phyloP scores from a whole-genome alignment of 2,888 invertebrate species.

The Zaprionus lineosus region DNA sequence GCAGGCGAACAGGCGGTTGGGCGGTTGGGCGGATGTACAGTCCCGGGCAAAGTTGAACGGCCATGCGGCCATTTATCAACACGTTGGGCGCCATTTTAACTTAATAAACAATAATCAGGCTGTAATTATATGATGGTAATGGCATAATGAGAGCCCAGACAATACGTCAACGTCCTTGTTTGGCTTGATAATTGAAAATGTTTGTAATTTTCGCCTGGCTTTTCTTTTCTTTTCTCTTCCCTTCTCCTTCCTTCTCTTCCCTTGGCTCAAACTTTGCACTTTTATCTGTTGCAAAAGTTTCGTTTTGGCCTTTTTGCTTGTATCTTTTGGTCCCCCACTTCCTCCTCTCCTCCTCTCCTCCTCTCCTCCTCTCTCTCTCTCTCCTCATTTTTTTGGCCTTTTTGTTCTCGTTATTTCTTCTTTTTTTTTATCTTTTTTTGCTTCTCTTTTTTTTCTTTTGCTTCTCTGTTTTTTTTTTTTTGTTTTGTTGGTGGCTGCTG shows the following conservation, averaged over 20 bases:
- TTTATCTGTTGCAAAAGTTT: conserved; percentile 72
- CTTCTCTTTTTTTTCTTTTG: conserved; percentile 10
- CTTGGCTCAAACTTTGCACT: conserved; percentile 66
- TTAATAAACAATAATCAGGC: conserved; percentile 75
- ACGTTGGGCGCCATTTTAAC: conserved; percentile 55
- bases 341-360: conserved; percentile 6
- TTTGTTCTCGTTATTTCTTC: conserved; percentile 12
- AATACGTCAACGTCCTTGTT: conserved; percentile 66
- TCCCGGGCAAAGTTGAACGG: conserved; percentile 35
- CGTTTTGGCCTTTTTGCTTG: conserved; percentile 57
- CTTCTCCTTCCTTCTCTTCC: conserved; percentile 34
- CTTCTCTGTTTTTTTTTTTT: conserved; percentile 8
- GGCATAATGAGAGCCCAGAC: conserved; percentile 66
- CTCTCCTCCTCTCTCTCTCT: conserved; percentile 14
- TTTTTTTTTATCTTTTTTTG: too few species aligned
- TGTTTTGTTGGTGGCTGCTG: conserved; percentile 26
- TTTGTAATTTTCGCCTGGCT: conserved; percentile 67
- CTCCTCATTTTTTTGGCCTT: conserved; percentile 10
- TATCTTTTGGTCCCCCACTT: conserved; percentile 9
- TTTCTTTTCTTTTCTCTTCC: conserved; percentile 33
- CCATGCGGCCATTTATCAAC: conserved; percentile 63
- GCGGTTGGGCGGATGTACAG: conserved; percentile 57
- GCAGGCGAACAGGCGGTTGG: too few species aligned
- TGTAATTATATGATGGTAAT: conserved; percentile 71
- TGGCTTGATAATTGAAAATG: conserved; percentile 74